Conservation (phyloP, 2,113 vertebrate species). For the Lonchura striata region DNA sequence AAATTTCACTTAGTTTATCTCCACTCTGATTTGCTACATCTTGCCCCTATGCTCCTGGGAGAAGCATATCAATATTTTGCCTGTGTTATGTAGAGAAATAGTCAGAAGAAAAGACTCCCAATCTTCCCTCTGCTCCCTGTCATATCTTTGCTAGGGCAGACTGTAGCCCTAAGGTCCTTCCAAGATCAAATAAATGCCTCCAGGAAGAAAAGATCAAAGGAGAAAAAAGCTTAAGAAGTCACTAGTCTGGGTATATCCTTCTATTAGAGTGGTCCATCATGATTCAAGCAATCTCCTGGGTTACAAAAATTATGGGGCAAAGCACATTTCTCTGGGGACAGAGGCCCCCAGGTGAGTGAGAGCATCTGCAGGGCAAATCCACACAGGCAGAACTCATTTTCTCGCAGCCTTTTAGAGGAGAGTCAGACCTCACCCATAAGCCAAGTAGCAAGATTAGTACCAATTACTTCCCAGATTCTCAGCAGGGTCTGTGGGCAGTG, state of each 20-base stretch:
- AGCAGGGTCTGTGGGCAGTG: background rate
- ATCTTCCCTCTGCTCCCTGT: conserved; percentile 13
- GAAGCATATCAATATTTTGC: conserved; percentile 51
- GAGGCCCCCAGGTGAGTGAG: background rate
- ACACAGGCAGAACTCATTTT: background rate
- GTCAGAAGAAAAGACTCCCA: conserved; percentile 9
- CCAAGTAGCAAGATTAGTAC: background rate
- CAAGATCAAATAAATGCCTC: conserved; percentile 66
- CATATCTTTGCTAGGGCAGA: conserved; percentile 48
- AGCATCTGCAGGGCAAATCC: background rate
- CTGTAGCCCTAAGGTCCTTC: conserved; percentile 58
- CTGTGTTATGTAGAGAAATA: conserved; percentile 11
- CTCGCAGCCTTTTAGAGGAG: background rate
- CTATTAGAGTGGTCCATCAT: conserved; percentile 4
- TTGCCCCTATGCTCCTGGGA: background rate
- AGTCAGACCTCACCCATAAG: background rate
- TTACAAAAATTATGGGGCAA: conserved; percentile 11
- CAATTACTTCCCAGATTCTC: background rate
- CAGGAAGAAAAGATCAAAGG: conserved; percentile 59
- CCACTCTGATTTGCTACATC: background rate
- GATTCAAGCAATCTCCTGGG: conserved; percentile 16
- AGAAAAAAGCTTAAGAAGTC: conserved; percentile 57
- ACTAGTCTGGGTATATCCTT: conserved; percentile 45
- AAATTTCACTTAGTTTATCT: background rate
- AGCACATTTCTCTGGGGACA: background rate